Conservation (phyloP, 2,888 invertebrate genomes). For the Himalopsyche japonica region DNA sequence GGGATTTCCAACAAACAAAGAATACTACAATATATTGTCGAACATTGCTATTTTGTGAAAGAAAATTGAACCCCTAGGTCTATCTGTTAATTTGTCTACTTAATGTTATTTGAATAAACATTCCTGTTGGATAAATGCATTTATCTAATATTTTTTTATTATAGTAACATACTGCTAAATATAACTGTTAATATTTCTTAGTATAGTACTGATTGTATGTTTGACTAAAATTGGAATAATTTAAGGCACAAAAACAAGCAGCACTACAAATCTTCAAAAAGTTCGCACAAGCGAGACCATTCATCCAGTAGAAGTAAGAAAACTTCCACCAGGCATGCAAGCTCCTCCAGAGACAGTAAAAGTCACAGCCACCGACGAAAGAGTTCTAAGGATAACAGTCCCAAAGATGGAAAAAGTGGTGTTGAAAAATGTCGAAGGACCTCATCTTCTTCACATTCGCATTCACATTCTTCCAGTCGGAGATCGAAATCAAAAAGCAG, state of each 20-base stretch:
- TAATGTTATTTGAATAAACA: no score
- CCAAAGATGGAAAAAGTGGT: conserved; percentile 11
- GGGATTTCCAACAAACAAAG: not conserved
- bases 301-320: conserved; percentile 22
- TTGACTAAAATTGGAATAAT: not conserved
- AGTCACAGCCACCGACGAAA: conserved; percentile 43
- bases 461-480: not conserved
- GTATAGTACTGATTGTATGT: not conserved
- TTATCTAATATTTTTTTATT: not conserved
- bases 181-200: no score
- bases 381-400: conserved; percentile 38
- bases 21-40: no score
- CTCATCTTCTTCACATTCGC: conserved; percentile 21
- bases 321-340: conserved; percentile 22
- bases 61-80: no score
- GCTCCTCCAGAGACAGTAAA: conserved; percentile 34
- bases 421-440: conserved; percentile 25
- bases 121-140: not conserved
- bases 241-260: conserved; percentile 36
- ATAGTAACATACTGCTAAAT: no score
- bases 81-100: no score
- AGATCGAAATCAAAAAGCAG: conserved; percentile 24
- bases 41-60: no score
- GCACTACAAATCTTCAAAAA: conserved; percentile 33
- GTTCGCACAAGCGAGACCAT: conserved; percentile 23